Conservation (phyloP, 1,140 invertebrate genomes). For the Ceratosolen fusciceps region DNA sequence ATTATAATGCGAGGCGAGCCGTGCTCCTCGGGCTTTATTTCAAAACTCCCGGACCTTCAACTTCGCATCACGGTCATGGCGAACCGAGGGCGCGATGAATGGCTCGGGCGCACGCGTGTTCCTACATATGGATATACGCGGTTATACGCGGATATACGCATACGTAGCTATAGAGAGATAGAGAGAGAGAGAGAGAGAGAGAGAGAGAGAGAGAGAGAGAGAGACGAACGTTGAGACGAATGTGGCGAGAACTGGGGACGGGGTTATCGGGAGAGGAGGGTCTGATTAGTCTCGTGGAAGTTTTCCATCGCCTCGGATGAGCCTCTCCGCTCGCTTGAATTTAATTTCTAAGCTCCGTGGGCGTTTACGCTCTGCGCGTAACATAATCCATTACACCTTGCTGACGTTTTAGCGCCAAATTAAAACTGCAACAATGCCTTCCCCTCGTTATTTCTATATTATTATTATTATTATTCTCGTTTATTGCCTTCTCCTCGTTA, state of each 20-base stretch:
- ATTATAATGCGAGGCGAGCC: constrained; percentile 10
- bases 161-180: too few species aligned
- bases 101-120: too few species aligned
- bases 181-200: too few species aligned
- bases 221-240: not conserved
- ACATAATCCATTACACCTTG: not conserved
- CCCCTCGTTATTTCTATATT: too few species aligned
- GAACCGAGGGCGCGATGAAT: constrained; percentile 18
- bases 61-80: constrained; percentile 38
- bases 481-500: too few species aligned
- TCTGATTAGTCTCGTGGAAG: constrained; percentile 7
- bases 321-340: not conserved
- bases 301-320: not conserved
- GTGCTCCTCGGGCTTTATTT: constrained; percentile 38
- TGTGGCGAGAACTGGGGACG: too few species aligned
- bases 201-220: not conserved
- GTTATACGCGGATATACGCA: too few species aligned
- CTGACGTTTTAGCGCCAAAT: too few species aligned
- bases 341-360: not conserved
- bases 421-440: too few species aligned
- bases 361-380: not conserved
- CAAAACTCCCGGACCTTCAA: constrained; percentile 26
- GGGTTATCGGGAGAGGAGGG: too few species aligned
- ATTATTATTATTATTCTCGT: too few species aligned
- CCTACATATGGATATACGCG: too few species aligned